These are phyloP conservation scores for Drosophila birchii DNA, from an alignment of 2,888 invertebrate genomes.

Conservation along the genomic window DNA sequence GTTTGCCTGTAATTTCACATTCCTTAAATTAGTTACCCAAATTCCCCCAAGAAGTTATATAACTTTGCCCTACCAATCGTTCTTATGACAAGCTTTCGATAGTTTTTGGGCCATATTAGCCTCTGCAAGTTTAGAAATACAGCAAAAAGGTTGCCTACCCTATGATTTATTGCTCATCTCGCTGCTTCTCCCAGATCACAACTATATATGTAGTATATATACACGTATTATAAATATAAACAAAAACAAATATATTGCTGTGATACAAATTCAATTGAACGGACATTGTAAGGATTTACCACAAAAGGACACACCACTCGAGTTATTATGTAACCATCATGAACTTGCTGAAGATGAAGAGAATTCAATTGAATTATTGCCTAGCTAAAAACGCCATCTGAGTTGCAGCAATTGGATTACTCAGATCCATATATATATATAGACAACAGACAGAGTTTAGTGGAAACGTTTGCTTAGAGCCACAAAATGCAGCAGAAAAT, in stretches of 20 bases:
- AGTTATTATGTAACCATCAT: constrained; percentile 23
- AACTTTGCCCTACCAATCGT: neutral
- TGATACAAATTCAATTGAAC: constrained; percentile 83
- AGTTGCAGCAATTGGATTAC: constrained; percentile 21
- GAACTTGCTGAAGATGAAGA: constrained; percentile 59
- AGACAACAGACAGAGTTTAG: neutral
- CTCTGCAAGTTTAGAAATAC: neutral
- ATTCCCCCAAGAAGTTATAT: neutral
- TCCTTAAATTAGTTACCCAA: neutral
- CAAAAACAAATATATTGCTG: constrained; percentile 80
- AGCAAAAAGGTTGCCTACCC: neutral
- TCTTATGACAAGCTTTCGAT: constrained; percentile 13
- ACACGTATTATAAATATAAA: constrained; percentile 36
- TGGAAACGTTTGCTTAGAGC: constrained; percentile 15
- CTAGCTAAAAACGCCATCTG: constrained; percentile 12
- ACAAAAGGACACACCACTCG: constrained; percentile 36
- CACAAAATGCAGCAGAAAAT: constrained; percentile 10
- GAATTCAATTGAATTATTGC: constrained; percentile 30
- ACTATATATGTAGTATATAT: constrained; percentile 20
- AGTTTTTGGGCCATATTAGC: constrained; percentile 2
- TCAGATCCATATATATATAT: constrained; percentile 6
- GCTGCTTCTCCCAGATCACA: constrained; percentile 27
- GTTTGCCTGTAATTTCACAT: neutral
- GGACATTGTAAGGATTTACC: constrained; percentile 68
- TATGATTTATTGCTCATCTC: constrained; percentile 27